Conservation (phyloP, 2,113 vertebrate species). For the Guaruba guarouba region DNA sequence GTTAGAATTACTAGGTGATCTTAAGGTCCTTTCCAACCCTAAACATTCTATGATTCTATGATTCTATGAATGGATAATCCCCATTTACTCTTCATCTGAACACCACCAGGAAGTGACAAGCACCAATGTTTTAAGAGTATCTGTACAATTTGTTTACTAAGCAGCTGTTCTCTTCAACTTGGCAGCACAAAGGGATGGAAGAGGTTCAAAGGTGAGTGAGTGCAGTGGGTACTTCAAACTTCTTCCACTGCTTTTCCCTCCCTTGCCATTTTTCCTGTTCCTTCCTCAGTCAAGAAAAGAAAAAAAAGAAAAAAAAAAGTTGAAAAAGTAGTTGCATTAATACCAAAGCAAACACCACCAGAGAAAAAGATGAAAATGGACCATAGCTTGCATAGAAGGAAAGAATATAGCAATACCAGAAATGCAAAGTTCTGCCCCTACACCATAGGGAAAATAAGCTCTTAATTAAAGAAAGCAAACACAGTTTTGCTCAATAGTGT, state of each 20-base stretch:
- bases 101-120: neutral
- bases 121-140: neutral
- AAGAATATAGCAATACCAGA: neutral
- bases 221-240: neutral
- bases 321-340: neutral
- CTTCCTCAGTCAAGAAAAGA: neutral
- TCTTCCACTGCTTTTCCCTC: neutral
- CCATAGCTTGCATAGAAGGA: neutral
- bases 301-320: neutral
- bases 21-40: too few relatives aligned
- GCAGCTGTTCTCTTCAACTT: neutral
- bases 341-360: neutral
- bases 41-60: too few relatives aligned
- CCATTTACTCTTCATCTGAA: neutral
- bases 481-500: neutral
- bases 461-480: neutral
- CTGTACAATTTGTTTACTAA: neutral
- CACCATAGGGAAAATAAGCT: neutral
- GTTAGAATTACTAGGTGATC: neutral
- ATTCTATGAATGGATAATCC: neutral
- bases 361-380: neutral
- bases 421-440: neutral
- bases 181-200: neutral
- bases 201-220: neutral
- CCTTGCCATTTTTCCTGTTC: neutral